Conservation (phyloP, 2,797 vertebrate genomes). For the Parambassis ranga region DNA sequence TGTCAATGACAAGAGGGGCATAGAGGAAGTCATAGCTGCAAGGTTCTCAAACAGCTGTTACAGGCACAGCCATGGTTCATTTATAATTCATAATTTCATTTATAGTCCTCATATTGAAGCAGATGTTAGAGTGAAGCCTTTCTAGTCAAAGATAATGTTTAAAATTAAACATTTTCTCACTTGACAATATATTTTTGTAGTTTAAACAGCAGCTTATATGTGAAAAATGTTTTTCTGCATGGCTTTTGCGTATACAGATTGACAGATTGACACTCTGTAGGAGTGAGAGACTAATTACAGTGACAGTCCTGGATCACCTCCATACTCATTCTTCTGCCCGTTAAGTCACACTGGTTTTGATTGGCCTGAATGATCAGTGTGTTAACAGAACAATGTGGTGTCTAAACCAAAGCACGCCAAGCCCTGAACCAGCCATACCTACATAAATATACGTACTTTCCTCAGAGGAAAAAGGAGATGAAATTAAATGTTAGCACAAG, state of each 20-base stretch:
- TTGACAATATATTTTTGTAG: neutral
- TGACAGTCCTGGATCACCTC: neutral
- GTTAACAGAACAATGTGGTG: neutral
- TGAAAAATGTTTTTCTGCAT: neutral
- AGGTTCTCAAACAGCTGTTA: neutral
- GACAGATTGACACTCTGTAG: neutral
- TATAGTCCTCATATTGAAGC: neutral
- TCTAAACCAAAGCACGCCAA: neutral
- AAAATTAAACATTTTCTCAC: neutral
- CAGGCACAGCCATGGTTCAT: neutral
- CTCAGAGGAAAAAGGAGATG: neutral
- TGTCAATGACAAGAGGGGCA: neutral
- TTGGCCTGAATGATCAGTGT: constrained; percentile 13
- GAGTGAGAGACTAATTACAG: constrained; percentile 18
- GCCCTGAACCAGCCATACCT: neutral
- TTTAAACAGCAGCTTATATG: neutral
- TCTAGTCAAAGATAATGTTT: neutral
- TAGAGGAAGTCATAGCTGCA: neutral
- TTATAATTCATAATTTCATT: neutral
- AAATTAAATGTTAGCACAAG: neutral
- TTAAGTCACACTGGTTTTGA: constrained; percentile 19
- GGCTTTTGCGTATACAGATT: neutral
- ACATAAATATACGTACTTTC: neutral
- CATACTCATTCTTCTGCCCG: constrained; percentile 1
- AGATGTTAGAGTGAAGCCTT: neutral